Conservation (phyloP, 2,797 vertebrate species). For the Sternarchorhynchus goeldii region DNA sequence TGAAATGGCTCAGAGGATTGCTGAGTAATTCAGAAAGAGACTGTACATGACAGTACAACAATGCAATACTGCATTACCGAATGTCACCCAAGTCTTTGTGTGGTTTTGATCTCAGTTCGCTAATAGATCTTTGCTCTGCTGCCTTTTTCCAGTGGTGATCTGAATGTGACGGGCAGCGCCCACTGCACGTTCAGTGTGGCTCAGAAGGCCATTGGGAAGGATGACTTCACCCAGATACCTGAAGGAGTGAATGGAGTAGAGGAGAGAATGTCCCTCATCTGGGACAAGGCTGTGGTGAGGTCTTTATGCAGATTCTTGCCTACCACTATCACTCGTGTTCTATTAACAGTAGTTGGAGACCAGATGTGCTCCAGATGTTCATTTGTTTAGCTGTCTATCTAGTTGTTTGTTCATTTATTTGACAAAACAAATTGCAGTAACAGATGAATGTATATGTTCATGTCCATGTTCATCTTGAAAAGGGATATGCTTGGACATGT, state of each 20-base stretch:
- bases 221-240: constrained; percentile 96
- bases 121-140: neutral
- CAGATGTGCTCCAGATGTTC: too few species aligned
- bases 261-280: constrained; percentile 94
- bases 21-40: too few species aligned
- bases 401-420: constrained; percentile 1
- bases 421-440: too few species aligned
- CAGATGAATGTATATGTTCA: too few species aligned
- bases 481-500: too few species aligned
- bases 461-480: too few species aligned
- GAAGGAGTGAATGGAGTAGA: constrained; percentile 96
- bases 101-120: neutral
- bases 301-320: constrained; percentile 4
- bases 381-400: too few species aligned
- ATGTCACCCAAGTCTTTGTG: too few species aligned
- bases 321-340: neutral
- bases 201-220: constrained; percentile 97
- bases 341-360: too few species aligned
- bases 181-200: constrained; percentile 97
- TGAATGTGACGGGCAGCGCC: constrained; percentile 92
- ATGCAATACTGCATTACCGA: too few species aligned
- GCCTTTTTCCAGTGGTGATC: constrained; percentile 81
- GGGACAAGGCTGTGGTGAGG: constrained; percentile 98
- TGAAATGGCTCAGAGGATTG: too few species aligned
- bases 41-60: too few species aligned